Evolutionary conservation across 53 echinoderm and acorn worm species (phyloP).

Genomic region (Mesocentrotus franciscanus): DNA sequence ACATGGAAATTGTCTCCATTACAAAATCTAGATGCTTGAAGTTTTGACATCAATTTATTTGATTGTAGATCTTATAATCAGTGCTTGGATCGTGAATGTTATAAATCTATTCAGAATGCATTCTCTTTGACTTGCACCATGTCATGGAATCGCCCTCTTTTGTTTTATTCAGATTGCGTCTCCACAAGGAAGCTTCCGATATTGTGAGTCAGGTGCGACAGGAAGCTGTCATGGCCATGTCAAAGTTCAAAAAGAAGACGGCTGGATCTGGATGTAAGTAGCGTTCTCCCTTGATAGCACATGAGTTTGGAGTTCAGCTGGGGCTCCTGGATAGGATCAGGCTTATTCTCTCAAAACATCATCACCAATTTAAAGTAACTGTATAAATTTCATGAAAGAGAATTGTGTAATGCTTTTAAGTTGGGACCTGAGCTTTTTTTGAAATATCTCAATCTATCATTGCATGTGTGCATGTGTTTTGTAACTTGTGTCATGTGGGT

Average conservation of each 20-base stretch:
- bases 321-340: too few species aligned
- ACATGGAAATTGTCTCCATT: too few species aligned
- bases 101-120: not conserved
- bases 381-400: too few species aligned
- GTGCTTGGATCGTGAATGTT: not conserved
- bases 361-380: not conserved
- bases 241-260: slow-evolving; percentile 79
- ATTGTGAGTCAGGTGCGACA: slow-evolving; percentile 90
- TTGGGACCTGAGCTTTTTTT: too few species aligned
- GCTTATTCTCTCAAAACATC: not conserved
- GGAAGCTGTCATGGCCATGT: slow-evolving; percentile 94
- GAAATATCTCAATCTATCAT: too few species aligned
- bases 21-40: too few species aligned
- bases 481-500: not conserved
- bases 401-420: too few species aligned
- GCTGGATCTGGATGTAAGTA: slow-evolving; percentile 86
- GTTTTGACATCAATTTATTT: too few species aligned
- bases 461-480: too few species aligned
- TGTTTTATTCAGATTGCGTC: slow-evolving; percentile 73
- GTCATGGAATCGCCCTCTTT: not conserved
- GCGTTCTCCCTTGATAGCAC: not conserved
- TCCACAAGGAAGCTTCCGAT: slow-evolving; percentile 87
- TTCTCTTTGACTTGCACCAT: not conserved
- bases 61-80: not conserved
- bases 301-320: too few species aligned